phyloP scores from a whole-genome alignment of 2,888 invertebrate species.

The Cerceris rybyensis region DNA sequence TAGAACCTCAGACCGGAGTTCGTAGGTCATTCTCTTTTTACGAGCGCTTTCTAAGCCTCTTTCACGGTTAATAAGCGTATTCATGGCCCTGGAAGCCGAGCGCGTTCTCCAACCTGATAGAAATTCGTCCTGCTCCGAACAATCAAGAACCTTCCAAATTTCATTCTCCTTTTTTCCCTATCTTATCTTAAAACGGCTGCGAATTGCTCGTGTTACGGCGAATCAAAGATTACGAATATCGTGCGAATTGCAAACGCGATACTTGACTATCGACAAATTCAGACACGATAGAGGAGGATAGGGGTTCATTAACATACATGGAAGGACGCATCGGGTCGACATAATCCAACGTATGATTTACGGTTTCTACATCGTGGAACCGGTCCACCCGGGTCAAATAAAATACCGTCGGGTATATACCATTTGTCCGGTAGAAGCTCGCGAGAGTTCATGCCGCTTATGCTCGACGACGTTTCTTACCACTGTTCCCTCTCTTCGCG shows the following conservation, averaged over 20 bases:
- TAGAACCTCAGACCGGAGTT: conserved; percentile 25
- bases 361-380: conserved; percentile 65
- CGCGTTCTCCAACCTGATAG: not conserved
- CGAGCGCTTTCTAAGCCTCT: conserved; percentile 27
- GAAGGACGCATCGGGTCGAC: conserved; percentile 59
- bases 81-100: conserved; percentile 14
- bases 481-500: conserved; percentile 8
- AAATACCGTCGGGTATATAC: conserved; percentile 53
- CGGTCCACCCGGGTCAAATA: conserved; percentile 68
- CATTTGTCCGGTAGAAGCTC: conserved; percentile 67
- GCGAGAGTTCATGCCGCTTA: conserved; percentile 14
- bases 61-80: conserved; percentile 43
- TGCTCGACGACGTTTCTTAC: conserved; percentile 38
- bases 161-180: no score
- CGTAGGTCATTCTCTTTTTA: conserved; percentile 45
- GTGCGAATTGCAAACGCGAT: not conserved
- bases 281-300: conserved; percentile 23
- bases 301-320: conserved; percentile 70
- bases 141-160: no score
- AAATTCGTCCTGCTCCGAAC: not conserved
- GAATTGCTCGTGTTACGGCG: no score
- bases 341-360: conserved; percentile 73
- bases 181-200: no score
- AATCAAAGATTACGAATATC: not conserved
- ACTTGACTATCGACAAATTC: conserved; percentile 21